A percentile compares a stretch with the other conserved stretches of the same genome.
Evolutionary conservation across 2,797 vertebrate genomes (phyloP).

Genomic region (Pangasius larnaudii): DNA sequence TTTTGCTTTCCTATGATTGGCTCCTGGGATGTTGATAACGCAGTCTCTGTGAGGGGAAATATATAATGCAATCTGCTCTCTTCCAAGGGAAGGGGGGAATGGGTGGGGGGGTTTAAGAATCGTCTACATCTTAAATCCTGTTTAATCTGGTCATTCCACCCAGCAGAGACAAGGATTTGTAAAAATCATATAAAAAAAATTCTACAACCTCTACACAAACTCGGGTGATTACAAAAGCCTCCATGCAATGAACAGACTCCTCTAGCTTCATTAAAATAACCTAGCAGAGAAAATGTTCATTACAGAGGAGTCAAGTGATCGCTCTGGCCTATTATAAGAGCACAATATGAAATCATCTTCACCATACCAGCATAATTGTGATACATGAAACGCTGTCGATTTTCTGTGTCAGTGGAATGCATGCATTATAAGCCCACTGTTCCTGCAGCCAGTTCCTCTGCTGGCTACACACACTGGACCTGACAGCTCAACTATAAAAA

Average conservation of each 20-base stretch:
- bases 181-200: slow-evolving; percentile 21
- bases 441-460: not conserved
- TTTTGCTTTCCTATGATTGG: slow-evolving; percentile 37
- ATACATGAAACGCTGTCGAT: not conserved
- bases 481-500: slow-evolving; percentile 6
- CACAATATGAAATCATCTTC: slow-evolving; percentile 15
- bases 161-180: slow-evolving; percentile 56
- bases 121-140: slow-evolving; percentile 23
- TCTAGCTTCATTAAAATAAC: slow-evolving; percentile 12
- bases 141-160: slow-evolving; percentile 38
- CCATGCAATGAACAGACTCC: slow-evolving; percentile 11
- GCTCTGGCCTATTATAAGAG: not conserved
- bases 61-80: slow-evolving; percentile 41
- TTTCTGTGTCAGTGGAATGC: not conserved
- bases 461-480: not conserved
- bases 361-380: slow-evolving; percentile 12
- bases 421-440: not conserved
- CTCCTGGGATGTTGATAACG: slow-evolving; percentile 44
- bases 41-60: slow-evolving; percentile 17
- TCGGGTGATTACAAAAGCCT: slow-evolving; percentile 12
- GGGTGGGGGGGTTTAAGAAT: not conserved
- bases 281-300: slow-evolving; percentile 6
- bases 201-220: not conserved
- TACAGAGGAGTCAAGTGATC: not conserved
- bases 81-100: slow-evolving; percentile 24